phyloP scores from a whole-genome alignment of 2,113 vertebrate genomes.

The Halichoerus grypus region DNA sequence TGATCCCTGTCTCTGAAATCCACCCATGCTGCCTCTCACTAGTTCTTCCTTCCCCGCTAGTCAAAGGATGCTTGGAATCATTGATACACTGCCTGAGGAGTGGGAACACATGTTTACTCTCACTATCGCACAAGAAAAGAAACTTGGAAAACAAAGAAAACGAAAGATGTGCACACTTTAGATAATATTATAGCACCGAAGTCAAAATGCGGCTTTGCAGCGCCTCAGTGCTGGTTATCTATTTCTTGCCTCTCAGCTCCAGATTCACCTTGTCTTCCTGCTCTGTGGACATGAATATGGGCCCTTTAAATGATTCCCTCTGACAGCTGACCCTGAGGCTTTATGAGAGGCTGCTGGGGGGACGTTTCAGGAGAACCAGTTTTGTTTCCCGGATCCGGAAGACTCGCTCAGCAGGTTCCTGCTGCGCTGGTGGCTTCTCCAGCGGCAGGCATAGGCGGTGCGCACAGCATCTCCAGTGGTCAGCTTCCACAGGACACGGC shows the following conservation, averaged over 20 bases:
- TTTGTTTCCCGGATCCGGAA: background rate
- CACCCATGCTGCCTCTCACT: background rate
- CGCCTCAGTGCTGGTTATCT: background rate
- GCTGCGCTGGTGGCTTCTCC: background rate
- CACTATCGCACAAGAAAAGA: background rate
- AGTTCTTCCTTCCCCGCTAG: background rate
- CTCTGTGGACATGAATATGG: background rate
- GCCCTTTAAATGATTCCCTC: background rate
- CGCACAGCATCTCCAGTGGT: background rate
- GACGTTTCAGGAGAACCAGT: background rate
- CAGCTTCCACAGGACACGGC: background rate
- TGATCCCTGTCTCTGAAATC: conserved; percentile 19
- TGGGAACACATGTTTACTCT: background rate
- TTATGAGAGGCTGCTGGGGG: background rate
- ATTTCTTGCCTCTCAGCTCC: background rate
- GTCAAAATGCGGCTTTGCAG: background rate
- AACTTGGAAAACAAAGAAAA: background rate
- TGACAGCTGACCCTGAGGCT: background rate
- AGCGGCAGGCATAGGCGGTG: background rate
- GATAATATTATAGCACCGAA: background rate
- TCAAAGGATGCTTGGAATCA: background rate
- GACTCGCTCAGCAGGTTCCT: too few relatives aligned
- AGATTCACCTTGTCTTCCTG: background rate
- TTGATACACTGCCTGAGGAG: background rate
- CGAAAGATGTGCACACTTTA: background rate